phyloP scores from a whole-genome alignment of 2,113 vertebrate species.

The Cygnus atratus region DNA sequence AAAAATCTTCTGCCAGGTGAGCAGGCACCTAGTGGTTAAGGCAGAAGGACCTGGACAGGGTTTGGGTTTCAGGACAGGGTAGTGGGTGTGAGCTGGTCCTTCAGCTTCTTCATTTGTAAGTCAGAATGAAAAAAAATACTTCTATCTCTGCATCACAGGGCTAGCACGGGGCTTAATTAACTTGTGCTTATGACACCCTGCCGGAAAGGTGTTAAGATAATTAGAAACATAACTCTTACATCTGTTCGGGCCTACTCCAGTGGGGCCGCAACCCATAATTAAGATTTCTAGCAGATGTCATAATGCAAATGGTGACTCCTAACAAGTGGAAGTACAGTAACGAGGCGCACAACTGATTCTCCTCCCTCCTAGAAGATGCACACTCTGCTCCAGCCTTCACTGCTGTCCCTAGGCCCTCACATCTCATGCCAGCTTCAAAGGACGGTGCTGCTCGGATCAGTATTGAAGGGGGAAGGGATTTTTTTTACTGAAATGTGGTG shows the following conservation, averaged over 20 bases:
- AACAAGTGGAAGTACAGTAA: background rate
- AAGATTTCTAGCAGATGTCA: slow-evolving; percentile 22
- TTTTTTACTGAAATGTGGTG: background rate
- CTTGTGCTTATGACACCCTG: background rate
- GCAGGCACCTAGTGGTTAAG: background rate
- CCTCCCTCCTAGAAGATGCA: background rate
- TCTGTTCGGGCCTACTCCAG: background rate
- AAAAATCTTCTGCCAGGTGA: background rate
- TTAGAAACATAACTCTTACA: background rate
- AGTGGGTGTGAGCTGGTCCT: background rate
- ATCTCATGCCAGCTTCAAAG: background rate
- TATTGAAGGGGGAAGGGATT: background rate
- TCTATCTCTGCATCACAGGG: background rate
- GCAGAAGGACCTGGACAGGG: background rate
- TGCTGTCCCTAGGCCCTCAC: accelerated
- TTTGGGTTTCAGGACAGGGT: background rate
- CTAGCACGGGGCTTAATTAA: background rate
- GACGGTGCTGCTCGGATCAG: accelerated
- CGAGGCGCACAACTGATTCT: accelerated
- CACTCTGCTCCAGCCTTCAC: accelerated
- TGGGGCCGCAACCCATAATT: background rate
- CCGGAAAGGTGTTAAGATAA: slow-evolving; percentile 7
- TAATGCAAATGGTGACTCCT: background rate
- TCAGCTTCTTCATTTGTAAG: background rate
- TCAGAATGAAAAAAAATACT: background rate